Evolutionary conservation across 2,888 invertebrate genomes (phyloP).

Genomic region (Parapristionchus giblindavisi): DNA sequence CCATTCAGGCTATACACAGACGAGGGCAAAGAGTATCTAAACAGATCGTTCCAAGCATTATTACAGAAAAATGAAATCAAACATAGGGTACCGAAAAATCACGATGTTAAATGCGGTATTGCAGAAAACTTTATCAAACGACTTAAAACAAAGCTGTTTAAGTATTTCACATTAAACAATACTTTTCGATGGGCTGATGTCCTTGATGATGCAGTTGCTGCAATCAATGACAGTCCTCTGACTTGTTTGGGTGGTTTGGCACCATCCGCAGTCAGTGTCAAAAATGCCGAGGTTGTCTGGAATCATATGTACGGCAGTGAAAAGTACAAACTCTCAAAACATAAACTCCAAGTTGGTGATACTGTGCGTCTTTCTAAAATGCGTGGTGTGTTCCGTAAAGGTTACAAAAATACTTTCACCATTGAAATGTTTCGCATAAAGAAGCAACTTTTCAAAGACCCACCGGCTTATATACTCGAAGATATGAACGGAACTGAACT

Average conservation of each 20-base stretch:
- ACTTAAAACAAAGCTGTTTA: not conserved
- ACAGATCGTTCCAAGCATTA: not conserved
- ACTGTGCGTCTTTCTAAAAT: not conserved
- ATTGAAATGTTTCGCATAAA: constrained; percentile 3
- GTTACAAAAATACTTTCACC: not conserved
- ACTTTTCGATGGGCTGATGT: constrained; percentile 1
- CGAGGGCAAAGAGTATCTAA: not conserved
- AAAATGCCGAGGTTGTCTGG: not conserved
- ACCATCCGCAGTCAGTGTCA: not conserved
- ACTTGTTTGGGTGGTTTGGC: not conserved
- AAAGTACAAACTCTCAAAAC: not conserved
- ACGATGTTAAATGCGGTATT: not conserved
- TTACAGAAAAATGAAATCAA: not conserved
- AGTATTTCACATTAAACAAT: not conserved
- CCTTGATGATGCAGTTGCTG: not conserved
- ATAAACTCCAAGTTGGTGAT: not conserved
- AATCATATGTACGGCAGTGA: not conserved
- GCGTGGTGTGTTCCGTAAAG: constrained; percentile 4
- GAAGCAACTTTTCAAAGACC: constrained; percentile 9
- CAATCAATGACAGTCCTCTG: not conserved
- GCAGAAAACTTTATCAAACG: constrained; percentile 1
- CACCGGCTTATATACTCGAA: constrained; percentile 7
- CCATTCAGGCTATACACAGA: not conserved
- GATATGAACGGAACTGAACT: not conserved
- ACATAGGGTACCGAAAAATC: constrained; percentile 18